These are phyloP conservation scores for Macquaria australasica DNA, from an alignment of 2,113 vertebrate species.

Conservation along the genomic window DNA sequence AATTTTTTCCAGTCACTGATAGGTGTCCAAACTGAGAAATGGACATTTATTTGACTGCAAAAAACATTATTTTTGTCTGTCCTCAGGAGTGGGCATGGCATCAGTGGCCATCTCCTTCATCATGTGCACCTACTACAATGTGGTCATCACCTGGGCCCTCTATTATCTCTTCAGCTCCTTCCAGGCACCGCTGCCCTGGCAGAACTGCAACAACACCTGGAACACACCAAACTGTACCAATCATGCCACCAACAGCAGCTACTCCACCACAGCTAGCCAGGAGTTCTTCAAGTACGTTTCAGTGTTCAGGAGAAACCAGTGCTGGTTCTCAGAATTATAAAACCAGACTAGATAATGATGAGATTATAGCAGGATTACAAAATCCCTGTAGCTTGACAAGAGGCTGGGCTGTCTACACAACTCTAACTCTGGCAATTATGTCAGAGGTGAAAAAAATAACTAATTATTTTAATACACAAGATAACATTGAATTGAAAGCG, in stretches of 20 bases:
- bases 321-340: not conserved
- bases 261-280: slow-evolving; percentile 83
- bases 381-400: not conserved
- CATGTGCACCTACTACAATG: slow-evolving; percentile 86
- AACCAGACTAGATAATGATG: slow-evolving; percentile 20
- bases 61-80: slow-evolving; percentile 17
- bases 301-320: not conserved
- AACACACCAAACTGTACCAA: slow-evolving; percentile 81
- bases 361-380: not conserved
- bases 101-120: slow-evolving; percentile 87
- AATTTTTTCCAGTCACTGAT: not conserved
- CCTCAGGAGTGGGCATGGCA: slow-evolving; percentile 84
- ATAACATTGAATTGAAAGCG: not conserved
- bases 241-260: slow-evolving; percentile 71
- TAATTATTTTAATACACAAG: not conserved
- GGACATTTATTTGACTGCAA: not conserved
- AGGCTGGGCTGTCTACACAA: not conserved
- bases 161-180: slow-evolving; percentile 87
- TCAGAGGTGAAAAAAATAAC: not conserved
- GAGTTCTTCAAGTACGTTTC: slow-evolving; percentile 84
- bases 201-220: slow-evolving; percentile 86
- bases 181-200: slow-evolving; percentile 81
- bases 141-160: slow-evolving; percentile 85
- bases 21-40: not conserved
- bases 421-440: not conserved